Conservation (phyloP, 2,113 vertebrate species). For the Neotragus moschatus region DNA sequence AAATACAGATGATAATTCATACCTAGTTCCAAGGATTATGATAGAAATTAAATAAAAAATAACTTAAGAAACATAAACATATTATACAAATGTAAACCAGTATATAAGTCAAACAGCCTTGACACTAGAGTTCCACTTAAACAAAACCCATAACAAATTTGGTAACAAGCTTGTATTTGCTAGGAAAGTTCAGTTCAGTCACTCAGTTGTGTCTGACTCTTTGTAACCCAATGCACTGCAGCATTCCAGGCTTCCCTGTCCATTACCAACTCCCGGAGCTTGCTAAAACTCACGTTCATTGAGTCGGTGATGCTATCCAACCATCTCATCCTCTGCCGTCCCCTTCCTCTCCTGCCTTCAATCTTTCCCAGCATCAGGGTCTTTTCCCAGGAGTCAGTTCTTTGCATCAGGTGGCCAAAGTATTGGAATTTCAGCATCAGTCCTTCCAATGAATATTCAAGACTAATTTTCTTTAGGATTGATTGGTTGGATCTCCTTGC, state of each 20-base stretch:
- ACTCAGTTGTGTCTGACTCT: background rate
- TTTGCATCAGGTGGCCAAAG: background rate
- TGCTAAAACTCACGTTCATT: background rate
- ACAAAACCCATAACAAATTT: too few species aligned
- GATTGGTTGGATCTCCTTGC: background rate
- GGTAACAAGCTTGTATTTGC: too few species aligned
- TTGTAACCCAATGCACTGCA: background rate
- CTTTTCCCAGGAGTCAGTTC: background rate
- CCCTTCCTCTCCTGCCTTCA: background rate
- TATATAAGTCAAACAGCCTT: too few species aligned
- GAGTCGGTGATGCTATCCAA: background rate
- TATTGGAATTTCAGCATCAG: background rate
- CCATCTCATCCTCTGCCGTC: background rate
- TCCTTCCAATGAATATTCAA: background rate
- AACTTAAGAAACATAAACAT: too few species aligned
- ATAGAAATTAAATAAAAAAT: background rate
- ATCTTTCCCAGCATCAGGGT: background rate
- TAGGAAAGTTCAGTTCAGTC: background rate
- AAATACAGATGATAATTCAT: background rate
- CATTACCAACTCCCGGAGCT: fast-evolving
- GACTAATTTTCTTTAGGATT: background rate
- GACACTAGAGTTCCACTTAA: too few species aligned
- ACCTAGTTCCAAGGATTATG: background rate
- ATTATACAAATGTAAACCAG: too few species aligned
- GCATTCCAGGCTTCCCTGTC: background rate